phyloP scores from a whole-genome alignment of 2,113 vertebrate genomes.

The Sciurus niger region DNA sequence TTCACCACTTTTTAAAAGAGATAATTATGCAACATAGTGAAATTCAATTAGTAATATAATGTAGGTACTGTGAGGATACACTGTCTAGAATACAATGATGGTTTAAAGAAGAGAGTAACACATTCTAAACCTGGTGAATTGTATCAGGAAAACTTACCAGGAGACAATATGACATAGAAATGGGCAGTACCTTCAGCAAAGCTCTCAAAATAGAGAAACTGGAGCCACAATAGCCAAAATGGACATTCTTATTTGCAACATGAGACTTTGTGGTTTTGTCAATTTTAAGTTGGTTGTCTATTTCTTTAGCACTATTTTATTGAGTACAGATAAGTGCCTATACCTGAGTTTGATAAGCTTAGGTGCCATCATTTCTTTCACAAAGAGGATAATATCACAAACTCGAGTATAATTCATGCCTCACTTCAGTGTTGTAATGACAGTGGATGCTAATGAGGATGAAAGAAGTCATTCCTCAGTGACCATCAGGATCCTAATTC shows the following conservation, averaged over 20 bases:
- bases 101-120: not conserved
- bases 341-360: not conserved
- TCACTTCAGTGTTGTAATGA: constrained; percentile 49
- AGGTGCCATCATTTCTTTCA: not conserved
- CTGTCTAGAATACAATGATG: not conserved
- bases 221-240: fast-evolving
- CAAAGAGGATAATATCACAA: not conserved
- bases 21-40: not conserved
- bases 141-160: not conserved
- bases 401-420: constrained; percentile 4
- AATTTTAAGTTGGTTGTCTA: not conserved
- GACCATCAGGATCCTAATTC: constrained; percentile 61
- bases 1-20: too few relatives aligned
- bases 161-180: not conserved
- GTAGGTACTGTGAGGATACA: not conserved
- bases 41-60: not conserved
- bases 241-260: not conserved
- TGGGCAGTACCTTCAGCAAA: not conserved
- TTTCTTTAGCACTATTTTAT: not conserved
- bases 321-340: not conserved
- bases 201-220: not conserved
- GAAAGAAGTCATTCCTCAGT: constrained; percentile 68
- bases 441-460: constrained; percentile 62
- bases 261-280: not conserved
- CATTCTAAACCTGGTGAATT: not conserved